Evolutionary conservation across 2,797 vertebrate species (phyloP).

Genomic region (Cirrhinus molitorella): DNA sequence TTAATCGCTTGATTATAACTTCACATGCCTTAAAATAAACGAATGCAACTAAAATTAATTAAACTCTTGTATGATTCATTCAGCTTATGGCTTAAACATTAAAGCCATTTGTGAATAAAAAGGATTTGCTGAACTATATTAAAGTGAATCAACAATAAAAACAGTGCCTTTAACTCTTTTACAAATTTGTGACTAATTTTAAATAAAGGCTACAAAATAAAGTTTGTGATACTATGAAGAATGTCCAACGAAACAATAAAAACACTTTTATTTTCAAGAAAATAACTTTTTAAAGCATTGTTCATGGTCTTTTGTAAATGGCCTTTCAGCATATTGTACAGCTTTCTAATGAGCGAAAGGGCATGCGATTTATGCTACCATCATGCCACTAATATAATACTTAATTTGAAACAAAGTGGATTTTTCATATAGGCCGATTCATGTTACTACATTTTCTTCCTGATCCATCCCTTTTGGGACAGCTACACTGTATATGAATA

Average conservation of each 20-base stretch:
- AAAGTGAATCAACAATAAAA: neutral
- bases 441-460: neutral
- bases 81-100: neutral
- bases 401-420: neutral
- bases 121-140: neutral
- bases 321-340: neutral
- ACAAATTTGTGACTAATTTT: neutral
- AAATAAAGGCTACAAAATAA: neutral
- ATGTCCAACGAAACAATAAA: neutral
- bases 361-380: neutral
- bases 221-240: neutral
- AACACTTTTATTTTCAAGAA: neutral
- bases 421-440: neutral
- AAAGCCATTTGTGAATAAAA: neutral
- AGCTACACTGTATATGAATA: neutral
- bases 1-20: conserved; percentile 5
- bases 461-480: neutral
- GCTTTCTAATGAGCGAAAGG: neutral
- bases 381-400: neutral
- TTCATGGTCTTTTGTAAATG: neutral
- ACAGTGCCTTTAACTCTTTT: neutral
- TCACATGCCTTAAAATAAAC: neutral
- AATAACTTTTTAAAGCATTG: neutral
- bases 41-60: neutral
- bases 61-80: neutral